These are phyloP conservation scores for Pholis gunnellus DNA, from an alignment of 2,113 vertebrate genomes.

Conservation along the genomic window DNA sequence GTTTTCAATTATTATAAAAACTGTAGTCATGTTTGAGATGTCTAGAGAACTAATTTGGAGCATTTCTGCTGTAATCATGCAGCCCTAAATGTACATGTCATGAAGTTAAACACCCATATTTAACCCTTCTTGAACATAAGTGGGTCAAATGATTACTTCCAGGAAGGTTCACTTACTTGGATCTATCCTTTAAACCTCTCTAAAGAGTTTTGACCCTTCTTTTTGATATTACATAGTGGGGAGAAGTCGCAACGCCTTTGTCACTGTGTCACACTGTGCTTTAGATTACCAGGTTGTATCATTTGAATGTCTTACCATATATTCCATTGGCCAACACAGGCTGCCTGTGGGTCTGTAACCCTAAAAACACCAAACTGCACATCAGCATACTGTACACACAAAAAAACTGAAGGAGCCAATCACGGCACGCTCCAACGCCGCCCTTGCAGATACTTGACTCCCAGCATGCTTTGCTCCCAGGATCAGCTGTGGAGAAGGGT, in stretches of 20 bases:
- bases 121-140: not conserved
- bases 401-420: constrained; percentile 57
- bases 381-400: constrained; percentile 71
- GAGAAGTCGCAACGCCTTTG: constrained; percentile 18
- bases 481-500: constrained; percentile 69
- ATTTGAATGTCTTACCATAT: constrained; percentile 82
- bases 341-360: constrained; percentile 76
- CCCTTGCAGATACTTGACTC: constrained; percentile 54
- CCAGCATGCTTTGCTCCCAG: constrained; percentile 74
- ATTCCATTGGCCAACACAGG: constrained; percentile 81
- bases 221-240: not conserved
- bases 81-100: constrained; percentile 11
- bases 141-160: not conserved
- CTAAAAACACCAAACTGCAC: constrained; percentile 84
- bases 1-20: not conserved
- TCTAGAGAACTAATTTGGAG: not conserved
- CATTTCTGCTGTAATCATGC: constrained; percentile 8
- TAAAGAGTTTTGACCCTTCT: not conserved
- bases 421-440: constrained; percentile 24
- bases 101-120: not conserved
- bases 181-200: not conserved
- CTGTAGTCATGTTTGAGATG: not conserved
- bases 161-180: not conserved
- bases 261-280: constrained; percentile 50
- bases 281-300: constrained; percentile 41